Evolutionary conservation across 2,113 vertebrate genomes (phyloP).

Genomic region (Cranoglanis bouderius): DNA sequence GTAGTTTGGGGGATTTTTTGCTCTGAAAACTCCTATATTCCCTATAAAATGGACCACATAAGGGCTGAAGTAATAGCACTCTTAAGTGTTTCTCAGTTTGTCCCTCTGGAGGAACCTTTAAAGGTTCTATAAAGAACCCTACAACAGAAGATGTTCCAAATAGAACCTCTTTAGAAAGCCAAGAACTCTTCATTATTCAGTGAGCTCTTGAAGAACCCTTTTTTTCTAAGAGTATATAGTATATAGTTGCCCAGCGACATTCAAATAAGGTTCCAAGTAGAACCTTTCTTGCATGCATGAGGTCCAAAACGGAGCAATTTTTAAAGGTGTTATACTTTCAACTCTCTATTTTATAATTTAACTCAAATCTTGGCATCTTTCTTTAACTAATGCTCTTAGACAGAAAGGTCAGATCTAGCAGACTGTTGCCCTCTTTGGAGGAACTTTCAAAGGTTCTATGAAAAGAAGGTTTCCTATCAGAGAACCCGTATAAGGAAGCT

Average conservation of each 20-base stretch:
- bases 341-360: background rate
- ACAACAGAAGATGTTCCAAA: background rate
- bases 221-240: background rate
- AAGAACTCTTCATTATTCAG: background rate
- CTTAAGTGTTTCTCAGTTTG: background rate
- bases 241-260: background rate
- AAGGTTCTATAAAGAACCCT: background rate
- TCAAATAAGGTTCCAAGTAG: background rate
- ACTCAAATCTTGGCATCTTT: background rate
- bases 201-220: background rate
- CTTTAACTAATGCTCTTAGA: background rate
- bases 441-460: background rate
- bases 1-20: background rate
- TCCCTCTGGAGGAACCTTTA: background rate
- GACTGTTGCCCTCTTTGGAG: background rate
- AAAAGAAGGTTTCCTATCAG: background rate
- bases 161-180: background rate
- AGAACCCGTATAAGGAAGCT: background rate
- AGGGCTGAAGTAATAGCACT: background rate
- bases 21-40: background rate
- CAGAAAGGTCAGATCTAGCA: background rate
- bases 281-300: background rate
- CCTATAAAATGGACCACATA: background rate
- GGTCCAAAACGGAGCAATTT: background rate
- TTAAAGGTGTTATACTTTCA: background rate